Percentiles rank a stretch among this genome's conserved stretches.
phyloP scores from a whole-genome alignment of 2,797 vertebrate species.

The Miichthys miiuy region DNA sequence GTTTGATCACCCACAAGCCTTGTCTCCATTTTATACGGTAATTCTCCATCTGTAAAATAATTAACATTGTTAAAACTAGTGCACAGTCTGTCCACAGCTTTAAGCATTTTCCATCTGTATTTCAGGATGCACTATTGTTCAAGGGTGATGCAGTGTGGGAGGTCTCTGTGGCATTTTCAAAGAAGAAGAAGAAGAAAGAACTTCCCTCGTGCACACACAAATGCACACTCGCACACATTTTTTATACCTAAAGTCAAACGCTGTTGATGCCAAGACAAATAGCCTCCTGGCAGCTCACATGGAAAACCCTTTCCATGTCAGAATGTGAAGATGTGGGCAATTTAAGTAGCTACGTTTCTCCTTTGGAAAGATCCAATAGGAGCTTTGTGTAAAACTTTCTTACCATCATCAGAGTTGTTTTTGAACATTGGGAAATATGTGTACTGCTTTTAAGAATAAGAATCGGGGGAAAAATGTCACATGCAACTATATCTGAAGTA shows the following conservation, averaged over 20 bases:
- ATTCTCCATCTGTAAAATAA: slow-evolving; percentile 13
- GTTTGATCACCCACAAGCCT: slow-evolving; percentile 25
- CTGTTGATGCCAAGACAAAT: slow-evolving; percentile 77
- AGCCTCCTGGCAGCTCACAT: slow-evolving; percentile 69
- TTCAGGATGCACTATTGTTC: slow-evolving; percentile 54
- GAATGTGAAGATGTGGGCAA: slow-evolving; percentile 61
- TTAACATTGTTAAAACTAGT: background rate
- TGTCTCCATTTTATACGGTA: background rate
- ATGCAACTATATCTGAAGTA: background rate
- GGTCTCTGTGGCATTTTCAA: slow-evolving; percentile 73
- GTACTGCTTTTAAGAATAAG: slow-evolving; percentile 28
- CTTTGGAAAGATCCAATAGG: slow-evolving; percentile 42
- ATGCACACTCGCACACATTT: slow-evolving; percentile 50
- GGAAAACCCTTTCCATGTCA: slow-evolving; percentile 70
- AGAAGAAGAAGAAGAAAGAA: slow-evolving; percentile 57
- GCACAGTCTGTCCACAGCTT: background rate
- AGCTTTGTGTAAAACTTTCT: slow-evolving; percentile 55
- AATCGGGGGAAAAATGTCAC: slow-evolving; percentile 12
- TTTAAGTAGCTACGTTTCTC: slow-evolving; percentile 54
- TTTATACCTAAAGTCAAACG: slow-evolving; percentile 66
- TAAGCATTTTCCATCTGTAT: slow-evolving; percentile 40
- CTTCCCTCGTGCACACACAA: slow-evolving; percentile 27
- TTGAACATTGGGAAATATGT: slow-evolving; percentile 18
- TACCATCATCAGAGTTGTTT: slow-evolving; percentile 45
- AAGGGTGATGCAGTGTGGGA: slow-evolving; percentile 68